These are phyloP conservation scores for Bos javanicus DNA, from an alignment of 2,113 vertebrate species.

Conservation along the genomic window DNA sequence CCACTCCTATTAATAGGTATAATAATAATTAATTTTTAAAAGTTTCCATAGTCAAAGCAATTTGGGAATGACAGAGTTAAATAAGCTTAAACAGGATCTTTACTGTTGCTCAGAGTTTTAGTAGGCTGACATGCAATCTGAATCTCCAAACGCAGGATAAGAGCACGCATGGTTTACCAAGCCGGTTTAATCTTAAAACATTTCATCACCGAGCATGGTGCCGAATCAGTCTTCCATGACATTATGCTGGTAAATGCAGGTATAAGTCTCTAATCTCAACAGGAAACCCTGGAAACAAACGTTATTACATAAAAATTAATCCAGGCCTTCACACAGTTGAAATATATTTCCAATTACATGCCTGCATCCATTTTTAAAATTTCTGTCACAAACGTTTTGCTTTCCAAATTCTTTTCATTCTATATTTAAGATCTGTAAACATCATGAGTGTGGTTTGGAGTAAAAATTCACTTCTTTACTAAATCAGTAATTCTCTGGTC, in stretches of 20 bases:
- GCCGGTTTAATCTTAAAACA: neutral
- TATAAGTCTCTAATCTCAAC: neutral
- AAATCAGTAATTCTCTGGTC: neutral
- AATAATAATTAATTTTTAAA: neutral
- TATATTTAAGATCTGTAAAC: neutral
- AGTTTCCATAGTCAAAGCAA: neutral
- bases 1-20: neutral
- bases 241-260: neutral
- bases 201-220: neutral
- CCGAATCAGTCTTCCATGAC: neutral
- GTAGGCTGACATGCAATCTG: neutral
- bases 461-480: neutral
- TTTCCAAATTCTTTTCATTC: conserved; percentile 12
- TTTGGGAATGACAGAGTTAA: neutral
- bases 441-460: neutral
- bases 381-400: neutral
- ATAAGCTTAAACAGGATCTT: neutral
- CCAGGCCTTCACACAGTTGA: neutral
- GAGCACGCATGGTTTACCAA: neutral
- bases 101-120: neutral
- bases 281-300: conserved; percentile 1
- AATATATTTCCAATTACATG: neutral
- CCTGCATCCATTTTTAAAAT: neutral
- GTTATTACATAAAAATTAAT: neutral
- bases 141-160: neutral